Conservation (phyloP, 2,888 invertebrate genomes). For the Orthosia incerta region DNA sequence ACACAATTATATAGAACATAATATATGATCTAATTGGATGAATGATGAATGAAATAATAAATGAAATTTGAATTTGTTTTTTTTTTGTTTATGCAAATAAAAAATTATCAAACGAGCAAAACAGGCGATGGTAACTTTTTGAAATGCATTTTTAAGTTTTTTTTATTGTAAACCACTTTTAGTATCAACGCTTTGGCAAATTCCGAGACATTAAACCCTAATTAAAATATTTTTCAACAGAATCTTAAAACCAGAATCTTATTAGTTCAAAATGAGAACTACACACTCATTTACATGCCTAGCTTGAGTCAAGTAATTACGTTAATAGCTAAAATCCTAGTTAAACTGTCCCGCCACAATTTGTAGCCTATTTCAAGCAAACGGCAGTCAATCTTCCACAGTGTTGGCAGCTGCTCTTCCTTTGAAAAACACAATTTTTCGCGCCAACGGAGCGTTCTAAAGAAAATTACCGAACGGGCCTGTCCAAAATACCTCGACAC, state of each 20-base stretch:
- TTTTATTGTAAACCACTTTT: not conserved
- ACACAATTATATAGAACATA: no score
- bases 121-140: not conserved
- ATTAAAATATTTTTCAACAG: not conserved
- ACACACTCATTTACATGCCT: not conserved
- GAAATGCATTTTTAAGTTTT: not conserved
- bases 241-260: constrained; percentile 4
- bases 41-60: no score
- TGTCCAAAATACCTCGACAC: constrained; percentile 80
- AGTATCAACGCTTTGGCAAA: not conserved
- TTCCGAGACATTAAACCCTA: not conserved
- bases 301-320: constrained; percentile 6
- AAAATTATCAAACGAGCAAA: not conserved
- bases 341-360: constrained; percentile 44
- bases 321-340: constrained; percentile 18
- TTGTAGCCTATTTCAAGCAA: constrained; percentile 68
- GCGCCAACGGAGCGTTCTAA: constrained; percentile 86
- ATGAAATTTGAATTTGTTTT: no score
- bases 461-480: constrained; percentile 85
- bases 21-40: no score
- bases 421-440: constrained; percentile 89
- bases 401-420: constrained; percentile 74
- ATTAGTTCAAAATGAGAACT: not conserved
- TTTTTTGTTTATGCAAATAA: not conserved
- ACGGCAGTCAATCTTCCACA: constrained; percentile 73